These are phyloP conservation scores for Corbicula japonica DNA, from an alignment of 2,888 invertebrate species.

Conservation along the genomic window DNA sequence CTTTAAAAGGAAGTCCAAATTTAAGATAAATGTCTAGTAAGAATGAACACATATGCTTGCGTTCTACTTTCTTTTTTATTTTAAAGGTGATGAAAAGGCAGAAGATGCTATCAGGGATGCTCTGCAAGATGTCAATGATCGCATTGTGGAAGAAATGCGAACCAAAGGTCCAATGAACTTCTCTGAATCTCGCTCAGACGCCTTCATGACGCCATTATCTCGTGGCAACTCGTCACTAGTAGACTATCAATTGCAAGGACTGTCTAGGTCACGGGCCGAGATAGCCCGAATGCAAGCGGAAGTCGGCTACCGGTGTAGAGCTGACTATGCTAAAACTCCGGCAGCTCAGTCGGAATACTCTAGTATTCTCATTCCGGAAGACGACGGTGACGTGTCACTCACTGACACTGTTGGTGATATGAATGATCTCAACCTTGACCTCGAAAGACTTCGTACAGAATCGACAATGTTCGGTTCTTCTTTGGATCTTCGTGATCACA, in stretches of 20 bases:
- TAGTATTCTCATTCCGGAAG: conserved; percentile 72
- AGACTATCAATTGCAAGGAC: conserved; percentile 61
- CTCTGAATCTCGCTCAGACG: conserved; percentile 53
- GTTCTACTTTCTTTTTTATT: neutral
- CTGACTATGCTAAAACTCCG: conserved; percentile 70
- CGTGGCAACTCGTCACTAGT: conserved; percentile 52
- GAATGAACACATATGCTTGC: too few relatives aligned
- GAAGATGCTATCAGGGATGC: conserved; percentile 74
- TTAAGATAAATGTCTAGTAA: too few relatives aligned
- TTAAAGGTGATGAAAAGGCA: conserved; percentile 70
- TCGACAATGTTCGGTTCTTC: conserved; percentile 70
- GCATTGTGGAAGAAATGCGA: conserved; percentile 71
- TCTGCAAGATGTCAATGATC: conserved; percentile 70
- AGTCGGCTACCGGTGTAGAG: conserved; percentile 57
- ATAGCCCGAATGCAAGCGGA: conserved; percentile 63
- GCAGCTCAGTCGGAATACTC: conserved; percentile 71
- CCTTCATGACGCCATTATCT: conserved; percentile 56
- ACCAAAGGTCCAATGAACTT: conserved; percentile 63
- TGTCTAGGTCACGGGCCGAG: conserved; percentile 65
- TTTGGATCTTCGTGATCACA: conserved; percentile 57
- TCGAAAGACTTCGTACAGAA: conserved; percentile 69
- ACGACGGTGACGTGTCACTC: conserved; percentile 72
- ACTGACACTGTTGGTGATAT: conserved; percentile 70
- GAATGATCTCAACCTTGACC: conserved; percentile 67
- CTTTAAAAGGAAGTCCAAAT: too few relatives aligned